phyloP scores from a whole-genome alignment of 2,113 vertebrate species.

The Ranitomeya imitator region DNA sequence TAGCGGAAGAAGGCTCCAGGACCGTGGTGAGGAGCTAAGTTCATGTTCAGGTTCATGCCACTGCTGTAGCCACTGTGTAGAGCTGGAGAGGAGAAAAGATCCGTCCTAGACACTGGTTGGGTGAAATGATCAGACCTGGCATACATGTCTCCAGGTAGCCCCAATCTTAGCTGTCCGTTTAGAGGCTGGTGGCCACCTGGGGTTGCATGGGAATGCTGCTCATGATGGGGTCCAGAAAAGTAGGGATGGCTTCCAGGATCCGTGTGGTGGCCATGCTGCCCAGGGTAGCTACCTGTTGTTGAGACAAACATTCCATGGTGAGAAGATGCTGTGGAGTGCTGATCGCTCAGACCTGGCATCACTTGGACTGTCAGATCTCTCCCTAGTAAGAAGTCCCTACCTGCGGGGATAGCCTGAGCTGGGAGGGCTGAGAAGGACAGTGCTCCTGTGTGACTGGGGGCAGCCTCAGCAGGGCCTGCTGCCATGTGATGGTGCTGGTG shows the following conservation, averaged over 20 bases:
- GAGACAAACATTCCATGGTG: constrained; percentile 97
- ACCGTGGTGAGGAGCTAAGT: constrained; percentile 86
- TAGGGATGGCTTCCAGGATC: constrained; percentile 86
- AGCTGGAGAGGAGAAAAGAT: constrained; percentile 86
- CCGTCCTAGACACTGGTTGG: constrained; percentile 88
- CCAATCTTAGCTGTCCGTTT: constrained; percentile 97
- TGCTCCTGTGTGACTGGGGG: constrained; percentile 84
- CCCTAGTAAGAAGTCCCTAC: constrained; percentile 87
- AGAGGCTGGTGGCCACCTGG: constrained; percentile 88
- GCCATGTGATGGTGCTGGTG: constrained; percentile 74
- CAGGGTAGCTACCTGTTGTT: constrained; percentile 99
- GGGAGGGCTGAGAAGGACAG: constrained; percentile 80
- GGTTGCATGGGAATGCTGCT: constrained; percentile 86
- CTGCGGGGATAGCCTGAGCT: constrained; percentile 82
- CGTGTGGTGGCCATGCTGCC: constrained; percentile 91
- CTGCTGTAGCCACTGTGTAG: constrained; percentile 81
- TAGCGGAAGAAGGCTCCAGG: constrained; percentile 97
- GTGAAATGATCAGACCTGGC: constrained; percentile 90
- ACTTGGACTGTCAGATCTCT: constrained; percentile 86
- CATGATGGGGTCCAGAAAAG: constrained; percentile 92
- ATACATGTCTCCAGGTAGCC: constrained; percentile 98
- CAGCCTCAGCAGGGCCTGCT: constrained; percentile 86
- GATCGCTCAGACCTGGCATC: constrained; percentile 83
- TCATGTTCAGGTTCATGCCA: constrained; percentile 91
- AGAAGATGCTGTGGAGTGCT: constrained; percentile 83